Base-by-base conservation (phyloP, 2,888 invertebrate genomes). In the Acanthosepion esculentum region DNA sequence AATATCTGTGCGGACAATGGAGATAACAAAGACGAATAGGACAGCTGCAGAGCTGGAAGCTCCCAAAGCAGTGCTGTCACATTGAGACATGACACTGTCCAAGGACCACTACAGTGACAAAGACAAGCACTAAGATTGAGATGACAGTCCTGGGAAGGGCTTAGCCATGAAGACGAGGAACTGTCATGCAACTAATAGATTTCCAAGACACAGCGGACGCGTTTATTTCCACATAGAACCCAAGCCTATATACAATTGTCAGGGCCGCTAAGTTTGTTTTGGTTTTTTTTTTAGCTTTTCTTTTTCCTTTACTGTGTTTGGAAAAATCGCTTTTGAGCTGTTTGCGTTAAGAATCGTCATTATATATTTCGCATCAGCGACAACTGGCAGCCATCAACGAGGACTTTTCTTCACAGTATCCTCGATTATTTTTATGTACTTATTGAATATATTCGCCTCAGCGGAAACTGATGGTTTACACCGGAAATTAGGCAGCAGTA, bases 71-170 rank as follows among this genome's bases (percentile, higher is more conserved):
- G n/a, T 15, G 78, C n/a, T 78, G 78, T 78, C 78, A 78, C n/a
- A 15, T 78, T 78, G 78, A 78, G 78, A n/a, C 78, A 78, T 78
- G 78, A 78, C 78, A 78, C 78, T 78, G 78, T 78, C n/a, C 78
- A 78, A 78, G 78, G n/a, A 78, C 78, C 78, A 33, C 78, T 33
- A 78, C 33, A 33, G 78, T 18, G 78, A 33, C 78, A n/a, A 78
- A 78, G n/a, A 15, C n/a, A n/a, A 33, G 33, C 33, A 78, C n/a
- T 10, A 78, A n/a, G 78, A 78, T 78, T n/a, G 78, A 78, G 78
- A 78, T 78, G 78, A 78, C 78, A 78, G 78, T 78, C 78, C 18
- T 78, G 78, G 78, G 78, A 78, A 78, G 18, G n/a, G 78, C n/a
- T 78, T 33, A 78, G 78, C 78, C 10, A 78, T 5, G 78, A 78